Evolutionary conservation across 1,140 invertebrate species (phyloP).

Genomic region (Carposina sasakii): DNA sequence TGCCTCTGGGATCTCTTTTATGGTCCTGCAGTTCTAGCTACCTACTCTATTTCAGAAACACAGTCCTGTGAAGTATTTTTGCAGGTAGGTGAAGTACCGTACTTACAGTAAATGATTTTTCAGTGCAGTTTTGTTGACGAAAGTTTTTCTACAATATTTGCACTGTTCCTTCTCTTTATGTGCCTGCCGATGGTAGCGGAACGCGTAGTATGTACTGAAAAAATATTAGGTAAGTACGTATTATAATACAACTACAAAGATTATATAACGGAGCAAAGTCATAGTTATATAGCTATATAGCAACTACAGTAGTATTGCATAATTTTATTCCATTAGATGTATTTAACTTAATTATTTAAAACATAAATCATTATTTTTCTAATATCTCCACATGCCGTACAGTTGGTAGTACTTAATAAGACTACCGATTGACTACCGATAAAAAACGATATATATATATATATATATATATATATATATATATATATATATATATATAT

Average conservation of each 20-base stretch:
- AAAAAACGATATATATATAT: no score
- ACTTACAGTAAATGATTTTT: constrained; percentile 50
- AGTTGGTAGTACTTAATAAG: no score
- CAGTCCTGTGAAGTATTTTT: neutral
- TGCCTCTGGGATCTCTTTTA: neutral
- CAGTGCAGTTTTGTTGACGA: constrained; percentile 33
- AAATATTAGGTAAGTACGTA: neutral
- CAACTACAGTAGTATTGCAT: neutral
- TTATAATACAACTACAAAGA: neutral
- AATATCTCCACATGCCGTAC: no score
- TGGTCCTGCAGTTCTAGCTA: neutral
- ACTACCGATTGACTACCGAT: no score
- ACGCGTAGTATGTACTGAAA: constrained; percentile 31
- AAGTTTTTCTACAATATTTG: constrained; percentile 34
- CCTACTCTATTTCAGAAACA: neutral
- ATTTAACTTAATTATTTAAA: neutral
- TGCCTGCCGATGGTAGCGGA: constrained; percentile 42
- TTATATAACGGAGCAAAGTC: neutral
- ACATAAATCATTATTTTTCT: neutral
- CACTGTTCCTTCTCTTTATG: constrained; percentile 39
- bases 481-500: no score
- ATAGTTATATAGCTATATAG: neutral
- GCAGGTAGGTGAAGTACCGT: neutral
- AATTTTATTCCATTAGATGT: neutral
- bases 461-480: no score